Conservation (phyloP, 2,888 invertebrate species). For the Limnephilus auricula region DNA sequence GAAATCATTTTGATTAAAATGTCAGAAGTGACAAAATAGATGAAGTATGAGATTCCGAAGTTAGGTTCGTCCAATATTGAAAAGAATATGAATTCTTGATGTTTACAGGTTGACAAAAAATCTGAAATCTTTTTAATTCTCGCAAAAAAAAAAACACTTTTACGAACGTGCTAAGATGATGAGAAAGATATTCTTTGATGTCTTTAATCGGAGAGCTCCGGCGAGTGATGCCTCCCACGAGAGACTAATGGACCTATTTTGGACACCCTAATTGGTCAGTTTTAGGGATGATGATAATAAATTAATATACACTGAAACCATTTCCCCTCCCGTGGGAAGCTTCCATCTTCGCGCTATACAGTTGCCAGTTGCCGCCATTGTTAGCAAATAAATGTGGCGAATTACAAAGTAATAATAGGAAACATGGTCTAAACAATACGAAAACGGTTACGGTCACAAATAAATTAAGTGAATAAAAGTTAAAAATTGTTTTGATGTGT, state of each 20-base stretch:
- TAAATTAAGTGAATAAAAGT: too few relatives aligned
- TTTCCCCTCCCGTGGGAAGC: background rate
- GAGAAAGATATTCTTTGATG: background rate
- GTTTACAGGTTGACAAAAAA: background rate
- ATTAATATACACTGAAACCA: background rate
- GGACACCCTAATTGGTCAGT: conserved; percentile 26
- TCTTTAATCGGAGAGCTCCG: background rate
- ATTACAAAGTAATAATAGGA: background rate
- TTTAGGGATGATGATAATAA: conserved; percentile 22
- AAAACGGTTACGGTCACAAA: too few relatives aligned
- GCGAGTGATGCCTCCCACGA: background rate
- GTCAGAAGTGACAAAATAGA: too few relatives aligned
- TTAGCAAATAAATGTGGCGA: background rate
- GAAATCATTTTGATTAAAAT: too few relatives aligned
- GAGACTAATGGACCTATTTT: conserved; percentile 23
- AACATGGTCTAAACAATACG: too few relatives aligned
- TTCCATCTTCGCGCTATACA: background rate
- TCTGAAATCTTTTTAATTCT: background rate
- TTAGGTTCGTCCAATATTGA: background rate
- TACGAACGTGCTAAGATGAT: background rate
- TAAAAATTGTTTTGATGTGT: too few relatives aligned
- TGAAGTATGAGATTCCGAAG: background rate
- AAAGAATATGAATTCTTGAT: background rate
- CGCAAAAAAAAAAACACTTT: background rate
- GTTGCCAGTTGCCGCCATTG: background rate